A percentile compares a stretch with the other conserved stretches of the same genome.
phyloP scores from a whole-genome alignment of 2,113 vertebrate species.

The Tor tambroides region DNA sequence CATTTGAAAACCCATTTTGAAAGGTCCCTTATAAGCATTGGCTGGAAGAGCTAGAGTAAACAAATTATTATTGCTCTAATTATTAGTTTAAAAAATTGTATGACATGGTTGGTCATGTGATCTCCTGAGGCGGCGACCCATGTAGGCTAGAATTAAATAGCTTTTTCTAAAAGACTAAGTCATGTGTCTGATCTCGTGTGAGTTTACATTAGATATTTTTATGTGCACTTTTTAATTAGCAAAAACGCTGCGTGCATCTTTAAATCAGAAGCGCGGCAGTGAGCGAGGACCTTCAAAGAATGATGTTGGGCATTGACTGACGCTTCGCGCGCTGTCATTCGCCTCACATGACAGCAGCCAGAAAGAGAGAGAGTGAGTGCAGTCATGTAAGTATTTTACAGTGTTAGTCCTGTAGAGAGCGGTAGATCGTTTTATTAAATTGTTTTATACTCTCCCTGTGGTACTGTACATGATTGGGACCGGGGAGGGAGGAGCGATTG shows the following conservation, averaged over 20 bases:
- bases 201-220: not conserved
- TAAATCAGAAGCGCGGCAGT: not conserved
- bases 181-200: not conserved
- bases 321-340: not conserved
- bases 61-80: not conserved
- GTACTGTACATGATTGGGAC: constrained; percentile 66
- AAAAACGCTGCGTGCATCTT: not conserved
- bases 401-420: constrained; percentile 77
- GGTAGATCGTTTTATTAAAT: constrained; percentile 71
- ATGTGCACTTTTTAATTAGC: not conserved
- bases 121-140: not conserved
- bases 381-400: constrained; percentile 62
- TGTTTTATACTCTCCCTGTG: constrained; percentile 50
- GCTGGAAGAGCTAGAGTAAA: not conserved
- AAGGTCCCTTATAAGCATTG: not conserved
- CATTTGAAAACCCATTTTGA: too few species aligned
- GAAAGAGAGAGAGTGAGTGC: constrained; percentile 2
- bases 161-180: not conserved
- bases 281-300: not conserved
- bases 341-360: not conserved
- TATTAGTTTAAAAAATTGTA: not conserved
- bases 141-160: not conserved
- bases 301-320: not conserved
- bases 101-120: not conserved
- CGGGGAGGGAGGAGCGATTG: constrained; percentile 75